Evolutionary conservation across 2,888 invertebrate species (phyloP).

Genomic region (Cerceris ruficornis): DNA sequence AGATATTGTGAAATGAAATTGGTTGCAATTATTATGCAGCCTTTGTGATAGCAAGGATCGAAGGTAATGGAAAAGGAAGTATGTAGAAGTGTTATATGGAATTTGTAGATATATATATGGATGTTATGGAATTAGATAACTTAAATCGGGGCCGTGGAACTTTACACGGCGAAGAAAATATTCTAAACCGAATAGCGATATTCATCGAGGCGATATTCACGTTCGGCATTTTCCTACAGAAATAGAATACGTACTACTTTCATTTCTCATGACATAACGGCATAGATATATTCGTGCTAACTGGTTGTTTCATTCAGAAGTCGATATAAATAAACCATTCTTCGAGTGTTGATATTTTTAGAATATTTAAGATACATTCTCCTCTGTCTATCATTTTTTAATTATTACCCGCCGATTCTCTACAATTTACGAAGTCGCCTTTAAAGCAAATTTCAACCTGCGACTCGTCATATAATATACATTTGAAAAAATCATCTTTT

Average conservation of each 20-base stretch:
- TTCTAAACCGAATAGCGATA: not conserved
- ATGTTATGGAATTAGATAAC: not conserved
- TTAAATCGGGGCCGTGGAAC: not conserved
- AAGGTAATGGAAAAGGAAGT: too few species aligned
- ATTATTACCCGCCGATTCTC: too few species aligned
- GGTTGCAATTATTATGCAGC: too few species aligned
- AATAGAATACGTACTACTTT: constrained; percentile 3
- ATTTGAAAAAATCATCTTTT: too few species aligned
- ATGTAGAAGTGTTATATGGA: too few species aligned
- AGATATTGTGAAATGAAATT: too few species aligned
- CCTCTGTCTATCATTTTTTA: not conserved
- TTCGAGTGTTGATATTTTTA: not conserved
- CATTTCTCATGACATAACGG: constrained; percentile 10
- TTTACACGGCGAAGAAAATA: not conserved
- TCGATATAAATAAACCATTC: not conserved
- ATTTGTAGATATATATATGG: too few species aligned
- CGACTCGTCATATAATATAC: too few species aligned
- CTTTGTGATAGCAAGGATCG: too few species aligned
- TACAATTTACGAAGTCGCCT: too few species aligned
- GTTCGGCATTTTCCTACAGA: not conserved
- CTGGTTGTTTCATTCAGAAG: constrained; percentile 28
- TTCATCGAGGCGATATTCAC: constrained; percentile 1
- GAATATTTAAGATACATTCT: not conserved
- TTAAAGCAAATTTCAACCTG: too few species aligned
- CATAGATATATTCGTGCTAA: constrained; percentile 26